Evolutionary conservation across 2,888 invertebrate genomes (phyloP).

Genomic region (Helobdella robusta): DNA sequence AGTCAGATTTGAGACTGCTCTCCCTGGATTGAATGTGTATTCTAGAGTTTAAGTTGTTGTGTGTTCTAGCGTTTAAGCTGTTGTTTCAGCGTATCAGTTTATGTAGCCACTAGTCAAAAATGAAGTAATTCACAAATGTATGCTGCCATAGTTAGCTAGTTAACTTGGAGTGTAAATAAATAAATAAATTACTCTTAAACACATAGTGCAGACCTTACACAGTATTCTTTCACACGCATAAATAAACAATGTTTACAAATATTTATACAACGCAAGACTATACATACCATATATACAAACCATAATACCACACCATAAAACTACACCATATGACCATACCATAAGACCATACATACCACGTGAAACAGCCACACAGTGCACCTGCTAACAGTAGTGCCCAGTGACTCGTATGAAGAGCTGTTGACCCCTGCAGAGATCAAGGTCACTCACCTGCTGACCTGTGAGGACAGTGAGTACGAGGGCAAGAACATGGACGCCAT

Average conservation of each 20-base stretch:
- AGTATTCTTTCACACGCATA: too few species aligned
- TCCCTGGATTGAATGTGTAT: too few species aligned
- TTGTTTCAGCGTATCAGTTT: too few species aligned
- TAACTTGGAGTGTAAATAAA: too few species aligned
- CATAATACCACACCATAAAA: background rate
- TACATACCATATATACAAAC: background rate
- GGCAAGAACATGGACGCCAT: slow-evolving; percentile 70
- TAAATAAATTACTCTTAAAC: too few species aligned
- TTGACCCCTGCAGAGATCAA: slow-evolving; percentile 54
- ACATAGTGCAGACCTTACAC: too few species aligned
- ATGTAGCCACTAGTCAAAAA: too few species aligned
- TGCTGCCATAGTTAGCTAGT: too few species aligned
- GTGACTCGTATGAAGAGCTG: slow-evolving; percentile 62
- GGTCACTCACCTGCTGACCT: background rate
- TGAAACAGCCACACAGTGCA: slow-evolving; percentile 67
- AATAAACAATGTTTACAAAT: background rate
- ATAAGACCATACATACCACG: background rate
- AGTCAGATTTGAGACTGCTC: too few species aligned
- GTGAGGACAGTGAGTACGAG: slow-evolving; percentile 54
- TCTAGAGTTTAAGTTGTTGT: too few species aligned
- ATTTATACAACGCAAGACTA: background rate
- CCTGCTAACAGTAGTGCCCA: slow-evolving; percentile 73
- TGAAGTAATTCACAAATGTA: too few species aligned
- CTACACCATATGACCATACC: background rate
- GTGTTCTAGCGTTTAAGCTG: too few species aligned